Percentiles rank a stretch among this genome's conserved stretches.
Evolutionary conservation across 2,888 invertebrate genomes (phyloP).

Genomic region (Chromoteleia sp.): DNA sequence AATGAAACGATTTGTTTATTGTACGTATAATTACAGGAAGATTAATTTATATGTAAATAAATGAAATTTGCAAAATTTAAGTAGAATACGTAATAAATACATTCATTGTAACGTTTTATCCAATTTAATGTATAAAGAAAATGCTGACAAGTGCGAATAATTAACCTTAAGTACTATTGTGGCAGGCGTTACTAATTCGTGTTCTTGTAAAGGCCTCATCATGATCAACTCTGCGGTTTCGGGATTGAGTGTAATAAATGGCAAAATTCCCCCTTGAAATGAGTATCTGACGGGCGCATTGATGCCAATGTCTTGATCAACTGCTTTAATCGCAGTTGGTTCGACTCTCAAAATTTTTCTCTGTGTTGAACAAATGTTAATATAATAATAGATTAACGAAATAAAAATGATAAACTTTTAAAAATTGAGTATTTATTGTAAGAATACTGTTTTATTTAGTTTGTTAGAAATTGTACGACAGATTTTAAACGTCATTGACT

Average conservation of each 20-base stretch:
- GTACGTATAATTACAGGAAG: not conserved
- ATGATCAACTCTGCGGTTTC: constrained; percentile 88
- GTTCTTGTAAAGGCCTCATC: constrained; percentile 86
- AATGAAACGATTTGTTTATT: not conserved
- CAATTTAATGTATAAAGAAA: too few species aligned
- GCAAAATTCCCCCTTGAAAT: constrained; percentile 88
- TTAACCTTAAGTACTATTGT: constrained; percentile 92
- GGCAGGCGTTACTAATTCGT: constrained; percentile 89
- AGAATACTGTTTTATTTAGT: too few species aligned
- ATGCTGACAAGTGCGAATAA: constrained; percentile 1
- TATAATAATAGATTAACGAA: too few species aligned
- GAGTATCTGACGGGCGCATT: constrained; percentile 90
- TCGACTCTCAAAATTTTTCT: constrained; percentile 88
- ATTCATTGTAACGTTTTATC: too few species aligned
- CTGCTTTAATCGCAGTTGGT: constrained; percentile 91
- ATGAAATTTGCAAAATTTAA: not conserved
- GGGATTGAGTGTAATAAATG: constrained; percentile 88
- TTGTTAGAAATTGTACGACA: too few species aligned
- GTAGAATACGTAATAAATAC: not conserved
- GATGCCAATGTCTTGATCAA: constrained; percentile 93
- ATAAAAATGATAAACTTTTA: too few species aligned
- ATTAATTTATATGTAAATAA: not conserved
- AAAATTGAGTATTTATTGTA: too few species aligned
- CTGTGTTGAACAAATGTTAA: too few species aligned
- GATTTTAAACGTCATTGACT: too few species aligned